Percentiles rank a stretch among this genome's conserved stretches.
These are phyloP conservation scores for Belgica antarctica DNA, from an alignment of 2,888 invertebrate genomes.

Conservation along the genomic window DNA sequence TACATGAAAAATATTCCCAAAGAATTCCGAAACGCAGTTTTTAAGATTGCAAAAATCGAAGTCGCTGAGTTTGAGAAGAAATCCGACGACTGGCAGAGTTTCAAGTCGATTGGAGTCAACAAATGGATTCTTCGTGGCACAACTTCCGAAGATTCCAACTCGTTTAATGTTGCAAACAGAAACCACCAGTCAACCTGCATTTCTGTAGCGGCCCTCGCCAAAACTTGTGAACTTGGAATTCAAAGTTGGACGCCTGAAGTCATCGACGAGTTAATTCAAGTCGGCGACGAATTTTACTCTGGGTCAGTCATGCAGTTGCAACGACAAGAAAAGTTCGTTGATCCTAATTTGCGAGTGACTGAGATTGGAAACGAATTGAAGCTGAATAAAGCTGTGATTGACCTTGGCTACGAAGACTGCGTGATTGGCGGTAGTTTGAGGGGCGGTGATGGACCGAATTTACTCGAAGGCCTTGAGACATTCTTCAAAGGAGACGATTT, in stretches of 20 bases:
- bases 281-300: conserved; percentile 55
- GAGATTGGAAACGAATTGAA: conserved; percentile 53
- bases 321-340: conserved; percentile 48
- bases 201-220: conserved; percentile 39
- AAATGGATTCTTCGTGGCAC: conserved; percentile 54
- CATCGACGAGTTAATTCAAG: conserved; percentile 54
- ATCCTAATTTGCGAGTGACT: conserved; percentile 49
- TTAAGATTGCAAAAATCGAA: conserved; percentile 51
- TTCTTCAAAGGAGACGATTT: conserved; percentile 51
- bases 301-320: conserved; percentile 49
- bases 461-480: conserved; percentile 49
- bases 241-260: conserved; percentile 49
- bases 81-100: conserved; percentile 52
- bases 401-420: conserved; percentile 51
- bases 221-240: conserved; percentile 16
- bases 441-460: not conserved
- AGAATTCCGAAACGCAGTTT: conserved; percentile 48
- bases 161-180: not conserved
- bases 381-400: conserved; percentile 49
- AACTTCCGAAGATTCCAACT: conserved; percentile 46
- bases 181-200: conserved; percentile 29
- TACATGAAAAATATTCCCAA: conserved; percentile 53
- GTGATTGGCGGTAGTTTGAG: conserved; percentile 50
- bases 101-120: conserved; percentile 47
- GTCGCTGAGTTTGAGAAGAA: conserved; percentile 50